These are phyloP conservation scores for Thecocarcelia acutangulata DNA, from an alignment of 2,888 invertebrate species.

Conservation along the genomic window DNA sequence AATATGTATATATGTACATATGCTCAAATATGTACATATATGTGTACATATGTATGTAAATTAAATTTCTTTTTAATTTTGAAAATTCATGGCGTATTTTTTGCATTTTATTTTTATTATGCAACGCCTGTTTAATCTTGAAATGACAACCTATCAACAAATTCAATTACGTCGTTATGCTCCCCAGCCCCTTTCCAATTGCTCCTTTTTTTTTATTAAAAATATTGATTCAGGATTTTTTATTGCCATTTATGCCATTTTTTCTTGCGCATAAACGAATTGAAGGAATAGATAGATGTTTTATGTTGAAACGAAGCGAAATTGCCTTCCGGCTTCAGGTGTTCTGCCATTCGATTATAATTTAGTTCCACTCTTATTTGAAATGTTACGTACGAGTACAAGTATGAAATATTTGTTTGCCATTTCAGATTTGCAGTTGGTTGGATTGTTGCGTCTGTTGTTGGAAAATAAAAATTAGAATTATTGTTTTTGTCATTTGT, in stretches of 20 bases:
- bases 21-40: too few relatives aligned
- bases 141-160: constrained; percentile 69
- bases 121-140: constrained; percentile 66
- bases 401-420: constrained; percentile 61
- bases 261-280: constrained; percentile 20
- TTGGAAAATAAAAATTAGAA: constrained; percentile 23
- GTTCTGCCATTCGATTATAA: constrained; percentile 78
- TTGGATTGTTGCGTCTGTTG: constrained; percentile 46
- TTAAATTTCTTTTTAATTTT: constrained; percentile 11
- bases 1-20: too few relatives aligned
- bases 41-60: too few relatives aligned
- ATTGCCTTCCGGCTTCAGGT: constrained; percentile 74
- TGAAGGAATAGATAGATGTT: constrained; percentile 25
- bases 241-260: constrained; percentile 49
- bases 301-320: constrained; percentile 25
- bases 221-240: constrained; percentile 21
- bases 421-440: constrained; percentile 51
- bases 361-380: constrained; percentile 69
- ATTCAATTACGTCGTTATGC: constrained; percentile 69
- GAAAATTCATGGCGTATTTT: constrained; percentile 47
- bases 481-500: constrained; percentile 65
- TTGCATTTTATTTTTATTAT: constrained; percentile 34
- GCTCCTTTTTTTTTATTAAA: constrained; percentile 73
- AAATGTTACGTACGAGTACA: constrained; percentile 37
- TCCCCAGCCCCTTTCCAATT: constrained; percentile 39